Conservation (phyloP, 2,797 vertebrate species). For the Cyprinella venusta region DNA sequence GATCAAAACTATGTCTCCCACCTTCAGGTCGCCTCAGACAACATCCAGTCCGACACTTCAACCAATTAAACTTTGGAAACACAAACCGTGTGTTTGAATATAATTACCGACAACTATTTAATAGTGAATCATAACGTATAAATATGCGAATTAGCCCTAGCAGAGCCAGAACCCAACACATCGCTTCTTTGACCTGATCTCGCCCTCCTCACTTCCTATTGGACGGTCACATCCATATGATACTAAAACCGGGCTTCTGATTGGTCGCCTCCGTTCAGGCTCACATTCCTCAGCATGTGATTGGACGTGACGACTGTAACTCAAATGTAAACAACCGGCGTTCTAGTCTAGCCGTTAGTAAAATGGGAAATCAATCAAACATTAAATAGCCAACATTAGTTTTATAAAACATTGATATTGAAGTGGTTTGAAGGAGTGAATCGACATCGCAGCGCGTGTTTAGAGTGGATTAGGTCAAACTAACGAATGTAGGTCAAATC, state of each 20-base stretch:
- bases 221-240: not conserved
- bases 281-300: not conserved
- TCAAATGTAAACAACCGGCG: not conserved
- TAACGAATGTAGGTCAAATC: conserved; percentile 26
- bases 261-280: not conserved
- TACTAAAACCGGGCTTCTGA: not conserved
- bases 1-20: not conserved
- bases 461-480: not conserved
- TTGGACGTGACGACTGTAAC: not conserved
- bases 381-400: too few species aligned
- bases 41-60: not conserved
- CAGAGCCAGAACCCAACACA: not conserved
- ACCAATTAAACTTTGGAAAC: not conserved
- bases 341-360: not conserved
- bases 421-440: not conserved
- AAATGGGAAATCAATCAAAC: not conserved
- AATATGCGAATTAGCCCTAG: not conserved
- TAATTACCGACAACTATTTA: not conserved
- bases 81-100: too few species aligned
- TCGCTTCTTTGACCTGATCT: not conserved
- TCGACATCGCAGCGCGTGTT: not conserved
- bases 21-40: conserved; percentile 7
- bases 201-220: conserved; percentile 1
- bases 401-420: not conserved
- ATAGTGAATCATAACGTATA: not conserved